Percentiles rank a stretch among this genome's conserved stretches.
Evolutionary conservation across 2,797 vertebrate species (phyloP).

Genomic region (Chelonia mydas): DNA sequence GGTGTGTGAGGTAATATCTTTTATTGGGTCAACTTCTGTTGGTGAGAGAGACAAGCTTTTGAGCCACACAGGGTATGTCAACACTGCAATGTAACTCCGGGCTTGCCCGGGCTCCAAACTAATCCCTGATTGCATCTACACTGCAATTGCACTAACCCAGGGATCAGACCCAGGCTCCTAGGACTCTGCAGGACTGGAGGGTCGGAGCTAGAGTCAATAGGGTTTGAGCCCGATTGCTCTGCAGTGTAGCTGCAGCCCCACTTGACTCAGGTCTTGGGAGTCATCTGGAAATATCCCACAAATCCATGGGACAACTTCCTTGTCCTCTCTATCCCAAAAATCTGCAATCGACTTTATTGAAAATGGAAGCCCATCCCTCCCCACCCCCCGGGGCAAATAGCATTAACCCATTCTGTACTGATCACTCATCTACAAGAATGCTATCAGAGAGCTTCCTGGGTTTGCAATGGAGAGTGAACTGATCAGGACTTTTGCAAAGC

Average conservation of each 20-base stretch:
- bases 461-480: neutral
- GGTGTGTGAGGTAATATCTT: neutral
- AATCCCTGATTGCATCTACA: neutral
- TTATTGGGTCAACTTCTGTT: neutral
- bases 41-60: neutral
- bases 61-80: neutral
- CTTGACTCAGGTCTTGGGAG: neutral
- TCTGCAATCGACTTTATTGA: neutral
- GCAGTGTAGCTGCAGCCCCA: neutral
- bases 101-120: neutral
- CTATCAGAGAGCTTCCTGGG: neutral
- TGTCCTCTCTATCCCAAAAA: neutral
- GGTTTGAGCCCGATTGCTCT: neutral
- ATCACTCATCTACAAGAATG: neutral
- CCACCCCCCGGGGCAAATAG: rapidly evolving
- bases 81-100: neutral
- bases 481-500: neutral
- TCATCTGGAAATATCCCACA: neutral
- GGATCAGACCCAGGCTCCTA: too few species aligned
- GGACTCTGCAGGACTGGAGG: neutral
- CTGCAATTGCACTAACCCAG: neutral
- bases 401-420: neutral
- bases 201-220: neutral
- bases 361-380: neutral
- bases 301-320: neutral